Percentiles rank a stretch among this genome's conserved stretches.
phyloP scores from a whole-genome alignment of 2,113 vertebrate genomes.

The Bombycilla garrulus region DNA sequence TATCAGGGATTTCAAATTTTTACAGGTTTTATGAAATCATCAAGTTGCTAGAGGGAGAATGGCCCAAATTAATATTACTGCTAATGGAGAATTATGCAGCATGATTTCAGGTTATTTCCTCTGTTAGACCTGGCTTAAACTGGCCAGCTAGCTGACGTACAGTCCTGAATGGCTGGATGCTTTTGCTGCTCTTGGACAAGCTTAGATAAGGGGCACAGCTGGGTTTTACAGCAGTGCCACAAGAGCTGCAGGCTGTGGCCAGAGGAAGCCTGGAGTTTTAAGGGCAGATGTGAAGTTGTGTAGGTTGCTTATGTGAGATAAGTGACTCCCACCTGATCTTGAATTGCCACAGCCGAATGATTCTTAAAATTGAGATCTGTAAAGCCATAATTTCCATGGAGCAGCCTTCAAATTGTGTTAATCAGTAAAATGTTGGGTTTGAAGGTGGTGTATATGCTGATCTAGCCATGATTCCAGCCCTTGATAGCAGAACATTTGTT shows the following conservation, averaged over 20 bases:
- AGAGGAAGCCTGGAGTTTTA: neutral
- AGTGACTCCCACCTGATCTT: neutral
- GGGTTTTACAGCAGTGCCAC: neutral
- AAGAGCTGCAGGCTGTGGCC: neutral
- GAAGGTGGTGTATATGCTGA: neutral
- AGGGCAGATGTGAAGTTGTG: neutral
- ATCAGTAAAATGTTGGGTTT: neutral
- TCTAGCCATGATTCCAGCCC: neutral
- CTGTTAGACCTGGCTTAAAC: neutral
- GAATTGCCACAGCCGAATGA: neutral
- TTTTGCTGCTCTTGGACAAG: neutral
- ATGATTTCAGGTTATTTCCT: neutral
- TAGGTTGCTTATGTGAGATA: neutral
- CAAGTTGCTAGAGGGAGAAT: neutral
- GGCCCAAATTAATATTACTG: neutral
- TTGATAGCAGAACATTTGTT: neutral
- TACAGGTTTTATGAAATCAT: neutral
- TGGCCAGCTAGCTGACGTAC: neutral
- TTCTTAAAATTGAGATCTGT: neutral
- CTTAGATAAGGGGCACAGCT: neutral
- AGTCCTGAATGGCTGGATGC: fast-evolving
- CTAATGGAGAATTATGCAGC: neutral
- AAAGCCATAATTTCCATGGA: neutral
- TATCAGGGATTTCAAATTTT: neutral
- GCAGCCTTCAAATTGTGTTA: neutral